Conservation (phyloP, 1,140 invertebrate species). For the Microplitis demolitor region DNA sequence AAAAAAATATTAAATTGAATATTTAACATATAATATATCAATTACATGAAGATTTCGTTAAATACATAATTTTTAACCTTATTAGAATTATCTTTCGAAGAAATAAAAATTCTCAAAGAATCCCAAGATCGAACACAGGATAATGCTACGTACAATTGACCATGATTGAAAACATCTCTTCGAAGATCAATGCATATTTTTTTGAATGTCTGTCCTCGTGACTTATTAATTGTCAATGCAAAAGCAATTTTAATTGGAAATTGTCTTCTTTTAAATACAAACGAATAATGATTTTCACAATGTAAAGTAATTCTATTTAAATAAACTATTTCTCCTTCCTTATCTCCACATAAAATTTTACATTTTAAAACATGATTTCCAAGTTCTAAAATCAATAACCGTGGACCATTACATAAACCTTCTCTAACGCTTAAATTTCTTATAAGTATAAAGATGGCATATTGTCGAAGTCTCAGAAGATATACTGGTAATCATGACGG, state of each 20-base stretch:
- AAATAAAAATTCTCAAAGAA: neutral
- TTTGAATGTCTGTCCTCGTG: neutral
- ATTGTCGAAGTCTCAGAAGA: slow-evolving; percentile 30
- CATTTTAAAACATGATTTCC: slow-evolving; percentile 29
- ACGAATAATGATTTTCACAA: neutral
- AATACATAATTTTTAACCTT: no score
- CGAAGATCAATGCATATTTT: neutral
- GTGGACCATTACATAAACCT: slow-evolving; percentile 28
- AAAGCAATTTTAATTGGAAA: neutral
- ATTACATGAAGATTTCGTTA: no score
- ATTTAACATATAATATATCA: no score
- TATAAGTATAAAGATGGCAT: slow-evolving; percentile 30
- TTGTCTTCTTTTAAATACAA: neutral
- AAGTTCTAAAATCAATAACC: slow-evolving; percentile 25
- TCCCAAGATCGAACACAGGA: neutral
- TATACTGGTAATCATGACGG: slow-evolving; percentile 26
- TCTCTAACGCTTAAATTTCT: slow-evolving; percentile 24
- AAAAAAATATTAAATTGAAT: no score
- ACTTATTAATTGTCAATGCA: neutral
- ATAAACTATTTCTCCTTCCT: slow-evolving; percentile 14
- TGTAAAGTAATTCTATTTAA: neutral
- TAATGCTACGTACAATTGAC: neutral
- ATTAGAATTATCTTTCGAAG: no score
- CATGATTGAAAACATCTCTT: neutral
- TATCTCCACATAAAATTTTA: slow-evolving; percentile 5